A percentile compares a stretch with the other conserved stretches of the same genome.
Evolutionary conservation across 2,797 vertebrate genomes (phyloP).

Genomic region (Cryptoprocta ferox): DNA sequence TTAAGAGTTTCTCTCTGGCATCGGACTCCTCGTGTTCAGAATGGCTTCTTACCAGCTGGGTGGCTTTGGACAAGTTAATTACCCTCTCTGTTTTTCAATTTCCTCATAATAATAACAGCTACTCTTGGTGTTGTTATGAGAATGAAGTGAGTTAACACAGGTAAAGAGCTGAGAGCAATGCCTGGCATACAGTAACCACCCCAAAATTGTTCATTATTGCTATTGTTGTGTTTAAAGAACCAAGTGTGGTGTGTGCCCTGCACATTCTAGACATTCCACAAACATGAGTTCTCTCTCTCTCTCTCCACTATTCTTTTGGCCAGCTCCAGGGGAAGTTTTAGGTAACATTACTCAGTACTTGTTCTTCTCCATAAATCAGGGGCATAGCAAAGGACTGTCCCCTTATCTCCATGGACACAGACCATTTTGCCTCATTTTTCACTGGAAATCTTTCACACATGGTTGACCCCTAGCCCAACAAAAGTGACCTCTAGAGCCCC

Average conservation of each 20-base stretch:
- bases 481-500: neutral
- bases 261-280: neutral
- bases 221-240: neutral
- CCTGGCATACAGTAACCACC: neutral
- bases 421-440: slow-evolving; percentile 15
- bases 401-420: neutral
- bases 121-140: neutral
- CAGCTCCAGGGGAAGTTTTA: neutral
- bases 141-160: neutral
- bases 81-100: neutral
- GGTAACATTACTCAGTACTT: neutral
- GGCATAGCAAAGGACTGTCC: neutral
- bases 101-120: neutral
- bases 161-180: neutral
- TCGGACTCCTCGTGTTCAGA: neutral
- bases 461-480: neutral
- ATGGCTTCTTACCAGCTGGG: neutral
- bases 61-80: neutral
- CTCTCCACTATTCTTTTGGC: neutral
- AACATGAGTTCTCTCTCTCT: neutral
- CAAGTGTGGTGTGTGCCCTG: neutral
- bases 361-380: neutral
- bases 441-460: neutral
- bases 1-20: neutral
- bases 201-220: neutral